phyloP scores from a whole-genome alignment of 2,113 vertebrate genomes.

The Malurus melanocephalus region DNA sequence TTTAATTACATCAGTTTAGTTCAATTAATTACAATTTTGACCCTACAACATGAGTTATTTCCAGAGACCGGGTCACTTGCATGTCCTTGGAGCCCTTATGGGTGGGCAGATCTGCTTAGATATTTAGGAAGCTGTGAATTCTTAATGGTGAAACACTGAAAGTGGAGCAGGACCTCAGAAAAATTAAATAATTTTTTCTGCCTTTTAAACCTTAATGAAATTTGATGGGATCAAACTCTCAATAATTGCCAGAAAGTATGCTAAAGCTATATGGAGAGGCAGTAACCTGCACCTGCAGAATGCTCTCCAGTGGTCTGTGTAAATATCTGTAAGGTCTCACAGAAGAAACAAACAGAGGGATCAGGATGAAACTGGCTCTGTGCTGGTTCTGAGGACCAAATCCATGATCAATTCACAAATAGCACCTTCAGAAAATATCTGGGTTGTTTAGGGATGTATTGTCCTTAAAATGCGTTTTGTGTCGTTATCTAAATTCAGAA shows the following conservation, averaged over 20 bases:
- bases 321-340: neutral
- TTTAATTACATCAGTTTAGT: neutral
- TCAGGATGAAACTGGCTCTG: fast-evolving
- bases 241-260: neutral
- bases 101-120: neutral
- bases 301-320: neutral
- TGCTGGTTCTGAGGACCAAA: neutral
- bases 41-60: neutral
- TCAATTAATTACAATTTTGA: neutral
- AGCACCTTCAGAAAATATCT: neutral
- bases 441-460: neutral
- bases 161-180: neutral
- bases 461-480: fast-evolving
- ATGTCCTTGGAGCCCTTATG: neutral
- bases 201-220: neutral
- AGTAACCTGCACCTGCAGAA: neutral
- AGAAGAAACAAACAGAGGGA: neutral
- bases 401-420: neutral
- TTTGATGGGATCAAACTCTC: neutral
- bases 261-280: neutral
- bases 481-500: neutral
- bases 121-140: neutral
- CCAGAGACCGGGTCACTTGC: neutral
- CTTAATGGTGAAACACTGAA: neutral
- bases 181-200: neutral